A percentile compares a stretch with the other conserved stretches of the same genome.
Evolutionary conservation across 2,797 vertebrate species (phyloP).

Genomic region (Macropus fuliginosus): DNA sequence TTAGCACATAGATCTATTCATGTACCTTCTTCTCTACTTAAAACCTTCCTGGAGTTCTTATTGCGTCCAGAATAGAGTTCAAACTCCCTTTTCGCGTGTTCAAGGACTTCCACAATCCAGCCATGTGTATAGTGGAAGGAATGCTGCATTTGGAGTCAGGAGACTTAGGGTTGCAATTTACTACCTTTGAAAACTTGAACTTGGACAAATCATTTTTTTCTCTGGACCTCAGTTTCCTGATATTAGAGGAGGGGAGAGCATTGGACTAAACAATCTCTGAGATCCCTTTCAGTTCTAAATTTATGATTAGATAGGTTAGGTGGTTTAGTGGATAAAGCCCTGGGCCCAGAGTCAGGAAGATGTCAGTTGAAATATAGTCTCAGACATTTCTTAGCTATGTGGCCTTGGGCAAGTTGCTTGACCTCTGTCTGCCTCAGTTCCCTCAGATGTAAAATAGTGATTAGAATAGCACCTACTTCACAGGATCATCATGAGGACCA

Average conservation of each 20-base stretch:
- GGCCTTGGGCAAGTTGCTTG: neutral
- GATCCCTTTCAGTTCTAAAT: neutral
- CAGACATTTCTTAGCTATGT: neutral
- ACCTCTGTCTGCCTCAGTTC: neutral
- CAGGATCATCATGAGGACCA: neutral
- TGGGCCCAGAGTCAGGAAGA: neutral
- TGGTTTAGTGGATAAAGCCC: neutral
- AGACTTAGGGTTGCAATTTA: neutral
- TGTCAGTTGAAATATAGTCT: neutral
- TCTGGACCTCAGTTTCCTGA: neutral
- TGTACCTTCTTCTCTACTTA: neutral
- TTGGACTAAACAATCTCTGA: neutral
- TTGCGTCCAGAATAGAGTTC: neutral
- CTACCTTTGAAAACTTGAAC: neutral
- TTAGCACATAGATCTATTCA: neutral
- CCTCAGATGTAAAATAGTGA: neutral
- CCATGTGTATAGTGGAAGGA: neutral
- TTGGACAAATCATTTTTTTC: neutral
- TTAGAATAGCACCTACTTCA: neutral
- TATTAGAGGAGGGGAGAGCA: neutral
- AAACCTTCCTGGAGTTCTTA: neutral
- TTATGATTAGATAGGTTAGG: neutral
- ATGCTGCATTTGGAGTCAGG: neutral
- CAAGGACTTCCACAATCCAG: neutral
- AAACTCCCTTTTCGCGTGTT: neutral